Evolutionary conservation across 2,888 invertebrate genomes (phyloP), one percentile per base, ranked within the genome.

Genomic region (Sphinx pinastri): DNA sequence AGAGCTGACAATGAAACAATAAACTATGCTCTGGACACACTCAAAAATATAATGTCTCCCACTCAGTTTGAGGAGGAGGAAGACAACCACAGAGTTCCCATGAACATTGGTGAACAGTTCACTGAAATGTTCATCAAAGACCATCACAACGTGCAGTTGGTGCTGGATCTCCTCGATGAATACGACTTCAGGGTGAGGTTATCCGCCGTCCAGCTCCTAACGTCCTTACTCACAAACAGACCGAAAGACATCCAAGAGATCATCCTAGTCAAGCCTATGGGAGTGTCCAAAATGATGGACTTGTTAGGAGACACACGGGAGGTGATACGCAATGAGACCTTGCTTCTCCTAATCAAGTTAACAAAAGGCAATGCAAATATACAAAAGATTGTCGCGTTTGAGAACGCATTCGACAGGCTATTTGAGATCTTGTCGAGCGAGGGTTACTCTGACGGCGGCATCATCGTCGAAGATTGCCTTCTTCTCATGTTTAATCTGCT

Each of bases 331-430:
- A 99, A 99, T 87, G 99, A 99, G 93, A 98, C 98, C 0, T 91
- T 99, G 12, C 90, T 99, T 7, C 93, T 99, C 67, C 94, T 99
- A 0, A 98, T 98, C 75, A 98, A 98, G 82, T 91, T 99, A 78
- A 99, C 99, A 0, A 97, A 94, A 81, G 97, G 97, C 14, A 99
- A 99, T 92, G 98, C 99, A 0, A 99, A 99, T 88, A 98, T 99
- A 81, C 99, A 99, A 88, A 99, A 99, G 93, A 99, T 99, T 81
- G 99, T 99, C 0, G 99, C 99, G 0, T 99, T 99, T 88, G 99
- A 99, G 89, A 99, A 99, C 91, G 99, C 99, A 0, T 99, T 99
- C 85, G 99, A 99, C 88, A 95, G 98, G 76, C 94, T 99, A 47
- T 97, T 99, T 79, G 98, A 98, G 86, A 98, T 99, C 12, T 97